These are phyloP conservation scores for Meriones unguiculatus DNA, from an alignment of 2,113 vertebrate genomes.

Conservation along the genomic window DNA sequence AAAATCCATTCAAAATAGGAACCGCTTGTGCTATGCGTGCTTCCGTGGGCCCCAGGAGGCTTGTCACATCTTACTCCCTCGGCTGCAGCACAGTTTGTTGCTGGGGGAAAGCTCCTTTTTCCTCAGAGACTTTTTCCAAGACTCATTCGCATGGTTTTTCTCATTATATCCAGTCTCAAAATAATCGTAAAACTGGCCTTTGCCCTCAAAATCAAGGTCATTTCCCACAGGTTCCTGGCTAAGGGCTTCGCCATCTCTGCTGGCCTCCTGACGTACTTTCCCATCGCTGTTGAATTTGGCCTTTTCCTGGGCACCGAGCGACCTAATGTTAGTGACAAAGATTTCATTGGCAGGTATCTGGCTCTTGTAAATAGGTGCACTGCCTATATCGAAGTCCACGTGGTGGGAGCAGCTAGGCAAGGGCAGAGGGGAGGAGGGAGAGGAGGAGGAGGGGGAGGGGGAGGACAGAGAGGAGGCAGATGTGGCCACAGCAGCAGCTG, in stretches of 20 bases:
- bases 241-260: conserved; percentile 81
- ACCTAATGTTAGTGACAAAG: conserved; percentile 85
- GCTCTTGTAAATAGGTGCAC: conserved; percentile 84
- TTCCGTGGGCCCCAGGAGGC: conserved; percentile 69
- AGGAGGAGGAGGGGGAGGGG: conserved; percentile 55
- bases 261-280: conserved; percentile 81
- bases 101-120: conserved; percentile 87
- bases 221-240: conserved; percentile 86
- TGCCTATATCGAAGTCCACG: conserved; percentile 86
- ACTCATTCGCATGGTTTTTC: conserved; percentile 86
- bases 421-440: conserved; percentile 82
- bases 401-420: conserved; percentile 89
- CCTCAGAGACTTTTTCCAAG: conserved; percentile 89
- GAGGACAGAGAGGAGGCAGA: background rate
- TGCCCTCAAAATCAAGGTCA: conserved; percentile 86
- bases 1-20: conserved; percentile 86
- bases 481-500: conserved; percentile 71
- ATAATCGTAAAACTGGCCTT: conserved; percentile 89
- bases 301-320: conserved; percentile 85
- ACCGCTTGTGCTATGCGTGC: conserved; percentile 82
- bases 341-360: conserved; percentile 87
- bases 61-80: conserved; percentile 88
- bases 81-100: conserved; percentile 88
- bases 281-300: conserved; percentile 80
- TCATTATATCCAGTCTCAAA: conserved; percentile 87